phyloP scores from a whole-genome alignment of 2,888 invertebrate species.

The Eurytoma adleriae region DNA sequence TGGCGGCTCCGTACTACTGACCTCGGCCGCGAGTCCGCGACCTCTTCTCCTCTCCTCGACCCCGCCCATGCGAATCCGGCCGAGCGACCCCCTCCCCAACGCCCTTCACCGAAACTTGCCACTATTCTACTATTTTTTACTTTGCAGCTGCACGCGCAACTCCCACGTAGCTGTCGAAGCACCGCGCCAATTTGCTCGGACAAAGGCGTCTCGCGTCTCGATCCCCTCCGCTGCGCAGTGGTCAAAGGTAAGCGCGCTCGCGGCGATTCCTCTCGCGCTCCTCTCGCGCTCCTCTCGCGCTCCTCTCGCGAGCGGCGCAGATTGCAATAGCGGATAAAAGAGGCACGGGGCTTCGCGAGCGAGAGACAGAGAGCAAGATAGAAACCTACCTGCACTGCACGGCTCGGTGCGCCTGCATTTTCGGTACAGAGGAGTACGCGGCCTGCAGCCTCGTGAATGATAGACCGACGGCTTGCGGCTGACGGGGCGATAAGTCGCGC shows the following conservation, averaged over 20 bases:
- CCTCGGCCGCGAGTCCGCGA: conserved; percentile 40
- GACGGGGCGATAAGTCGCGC: conserved; percentile 17
- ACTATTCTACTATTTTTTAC: not conserved
- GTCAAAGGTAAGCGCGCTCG: not conserved
- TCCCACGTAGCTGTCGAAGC: not conserved
- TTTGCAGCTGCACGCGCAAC: not conserved
- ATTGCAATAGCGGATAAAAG: conserved; percentile 25
- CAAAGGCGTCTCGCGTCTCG: not conserved
- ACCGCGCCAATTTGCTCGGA: conserved; percentile 23
- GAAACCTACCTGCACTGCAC: no score
- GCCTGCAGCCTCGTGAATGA: not conserved
- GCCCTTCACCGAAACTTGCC: not conserved
- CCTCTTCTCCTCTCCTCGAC: conserved; percentile 21
- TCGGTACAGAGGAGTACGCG: no score
- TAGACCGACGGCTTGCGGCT: conserved; percentile 1
- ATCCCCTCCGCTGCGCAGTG: not conserved
- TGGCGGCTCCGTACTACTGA: conserved; percentile 51
- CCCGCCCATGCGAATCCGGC: not conserved
- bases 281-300: no score
- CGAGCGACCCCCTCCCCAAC: not conserved
- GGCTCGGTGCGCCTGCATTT: not conserved
- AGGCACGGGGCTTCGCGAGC: not conserved
- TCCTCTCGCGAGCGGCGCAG: not conserved
- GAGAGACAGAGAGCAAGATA: not conserved
- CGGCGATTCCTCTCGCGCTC: not conserved